A percentile compares a stretch with the other conserved stretches of the same genome.
Conservation (phyloP, 64 coral and sea anemone species). For the Dendrophyllia cribrosa region DNA sequence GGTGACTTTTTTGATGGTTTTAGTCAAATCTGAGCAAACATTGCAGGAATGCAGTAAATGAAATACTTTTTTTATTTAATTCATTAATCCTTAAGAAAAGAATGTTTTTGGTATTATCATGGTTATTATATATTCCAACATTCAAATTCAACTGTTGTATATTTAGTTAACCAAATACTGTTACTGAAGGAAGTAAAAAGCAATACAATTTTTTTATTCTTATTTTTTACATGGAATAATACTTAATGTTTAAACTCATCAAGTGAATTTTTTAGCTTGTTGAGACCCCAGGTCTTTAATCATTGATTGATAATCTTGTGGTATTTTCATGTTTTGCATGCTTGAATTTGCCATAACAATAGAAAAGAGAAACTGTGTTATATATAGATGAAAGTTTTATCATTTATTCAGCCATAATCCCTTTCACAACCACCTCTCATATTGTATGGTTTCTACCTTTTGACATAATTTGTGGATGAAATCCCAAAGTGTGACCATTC, state of each 20-base stretch:
- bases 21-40: conserved; percentile 26
- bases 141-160: neutral
- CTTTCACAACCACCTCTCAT: neutral
- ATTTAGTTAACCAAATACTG: neutral
- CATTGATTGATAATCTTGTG: neutral
- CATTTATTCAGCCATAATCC: neutral
- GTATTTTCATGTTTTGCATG: neutral
- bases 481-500: too few relatives aligned
- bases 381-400: neutral
- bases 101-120: conserved; percentile 1
- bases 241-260: neutral
- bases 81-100: conserved; percentile 26
- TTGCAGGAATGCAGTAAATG: conserved; percentile 21
- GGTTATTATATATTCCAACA: neutral
- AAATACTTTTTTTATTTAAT: neutral
- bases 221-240: neutral
- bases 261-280: neutral
- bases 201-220: neutral
- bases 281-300: neutral
- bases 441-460: too few relatives aligned
- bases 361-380: neutral
- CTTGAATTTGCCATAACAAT: neutral
- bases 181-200: neutral
- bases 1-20: neutral
- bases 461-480: too few relatives aligned